These are phyloP conservation scores for Arbacia lixula DNA, from an alignment of 53 echinoderm and acorn worm genomes.

Conservation along the genomic window DNA sequence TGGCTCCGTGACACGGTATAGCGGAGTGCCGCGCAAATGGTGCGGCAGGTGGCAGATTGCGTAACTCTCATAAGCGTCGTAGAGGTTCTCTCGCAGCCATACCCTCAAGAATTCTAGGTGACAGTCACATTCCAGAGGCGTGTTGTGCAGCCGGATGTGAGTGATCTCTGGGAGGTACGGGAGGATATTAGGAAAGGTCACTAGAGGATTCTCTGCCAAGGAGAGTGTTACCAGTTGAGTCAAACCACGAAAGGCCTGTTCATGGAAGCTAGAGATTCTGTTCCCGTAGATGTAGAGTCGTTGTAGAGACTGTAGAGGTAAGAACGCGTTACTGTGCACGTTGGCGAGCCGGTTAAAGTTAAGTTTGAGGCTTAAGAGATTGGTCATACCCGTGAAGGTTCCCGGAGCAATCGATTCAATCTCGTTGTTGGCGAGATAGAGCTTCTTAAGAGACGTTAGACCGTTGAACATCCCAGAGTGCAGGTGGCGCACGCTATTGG, in stretches of 20 bases:
- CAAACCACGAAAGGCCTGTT: constrained; percentile 40
- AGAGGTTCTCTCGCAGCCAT: constrained; percentile 48
- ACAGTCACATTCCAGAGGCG: constrained; percentile 45
- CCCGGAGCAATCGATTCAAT: constrained; percentile 33
- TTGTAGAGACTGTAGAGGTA: constrained; percentile 27
- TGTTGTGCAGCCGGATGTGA: constrained; percentile 31
- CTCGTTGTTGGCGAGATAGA: constrained; percentile 51
- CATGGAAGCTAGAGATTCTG: constrained; percentile 10
- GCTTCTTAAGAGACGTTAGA: constrained; percentile 17
- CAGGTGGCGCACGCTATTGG: constrained; percentile 29
- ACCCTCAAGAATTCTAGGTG: constrained; percentile 40
- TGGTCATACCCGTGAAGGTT: constrained; percentile 31
- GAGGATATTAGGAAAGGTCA: constrained; percentile 53
- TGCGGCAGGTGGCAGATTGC: constrained; percentile 14
- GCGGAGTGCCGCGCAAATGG: neutral
- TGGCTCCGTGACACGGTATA: constrained; percentile 12
- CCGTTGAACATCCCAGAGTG: constrained; percentile 47
- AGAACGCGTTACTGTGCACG: constrained; percentile 12
- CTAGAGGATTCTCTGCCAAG: constrained; percentile 43
- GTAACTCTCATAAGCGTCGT: constrained; percentile 46
- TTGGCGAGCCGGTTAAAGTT: neutral
- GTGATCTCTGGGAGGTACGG: constrained; percentile 26
- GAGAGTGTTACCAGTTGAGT: constrained; percentile 23
- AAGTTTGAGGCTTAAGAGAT: constrained; percentile 41
- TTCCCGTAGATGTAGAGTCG: constrained; percentile 46